Percentiles rank a stretch among this genome's conserved stretches.
These are phyloP conservation scores for Neodiprion pinetum DNA, from an alignment of 1,140 invertebrate genomes.

Conservation along the genomic window DNA sequence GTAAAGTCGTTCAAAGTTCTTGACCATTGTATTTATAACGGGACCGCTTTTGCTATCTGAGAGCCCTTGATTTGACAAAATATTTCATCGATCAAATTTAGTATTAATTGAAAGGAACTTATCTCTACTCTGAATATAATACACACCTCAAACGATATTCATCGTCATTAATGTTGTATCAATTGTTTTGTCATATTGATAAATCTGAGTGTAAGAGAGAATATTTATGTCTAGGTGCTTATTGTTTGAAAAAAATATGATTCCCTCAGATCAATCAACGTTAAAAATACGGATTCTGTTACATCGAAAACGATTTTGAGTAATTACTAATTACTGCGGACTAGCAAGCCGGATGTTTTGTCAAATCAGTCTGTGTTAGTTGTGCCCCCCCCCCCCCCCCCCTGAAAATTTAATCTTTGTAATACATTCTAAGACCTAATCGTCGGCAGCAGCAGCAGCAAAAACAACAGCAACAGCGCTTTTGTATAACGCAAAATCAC, in stretches of 20 bases:
- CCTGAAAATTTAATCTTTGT: constrained; percentile 37
- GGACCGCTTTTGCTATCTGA: no score
- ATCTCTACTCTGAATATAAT: not conserved
- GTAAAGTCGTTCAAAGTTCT: no score
- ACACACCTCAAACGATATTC: not conserved
- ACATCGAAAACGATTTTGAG: no score
- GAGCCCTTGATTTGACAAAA: constrained; percentile 48
- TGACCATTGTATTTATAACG: no score
- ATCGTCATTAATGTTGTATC: not conserved
- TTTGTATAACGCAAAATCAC: constrained; percentile 16
- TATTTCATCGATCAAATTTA: constrained; percentile 23
- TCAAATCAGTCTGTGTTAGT: constrained; percentile 55
- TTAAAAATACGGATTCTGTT: no score
- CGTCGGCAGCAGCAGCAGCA: constrained; percentile 27
- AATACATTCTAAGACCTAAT: constrained; percentile 21
- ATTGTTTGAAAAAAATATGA: no score
- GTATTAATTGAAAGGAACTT: no score
- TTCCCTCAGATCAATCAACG: not conserved
- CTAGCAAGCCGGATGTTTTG: constrained; percentile 42
- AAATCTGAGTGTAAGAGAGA: not conserved
- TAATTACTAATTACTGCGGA: no score
- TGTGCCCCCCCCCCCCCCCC: constrained; percentile 44
- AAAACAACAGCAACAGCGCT: constrained; percentile 31
- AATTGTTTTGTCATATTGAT: not conserved
- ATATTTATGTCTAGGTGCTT: not conserved